Percentiles rank a stretch among this genome's conserved stretches.
These are phyloP conservation scores for Hiodon alosoides DNA, from an alignment of 2,113 vertebrate species.

Conservation along the genomic window DNA sequence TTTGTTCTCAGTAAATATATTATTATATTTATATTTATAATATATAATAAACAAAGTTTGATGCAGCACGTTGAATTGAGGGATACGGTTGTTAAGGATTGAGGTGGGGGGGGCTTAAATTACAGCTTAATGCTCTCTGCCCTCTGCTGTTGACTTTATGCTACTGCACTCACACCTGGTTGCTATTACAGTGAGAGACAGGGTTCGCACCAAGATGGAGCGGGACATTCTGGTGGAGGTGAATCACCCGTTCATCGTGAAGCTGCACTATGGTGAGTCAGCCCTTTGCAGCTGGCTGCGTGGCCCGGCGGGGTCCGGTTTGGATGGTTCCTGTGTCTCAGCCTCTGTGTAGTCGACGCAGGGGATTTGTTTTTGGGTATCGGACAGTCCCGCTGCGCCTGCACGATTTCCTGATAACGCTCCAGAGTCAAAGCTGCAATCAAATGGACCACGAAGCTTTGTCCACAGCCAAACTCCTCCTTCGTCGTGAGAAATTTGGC, in stretches of 20 bases:
- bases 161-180: conserved; percentile 5
- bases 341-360: background rate
- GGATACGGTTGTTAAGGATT: background rate
- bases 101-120: background rate
- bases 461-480: too few relatives aligned
- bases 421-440: too few relatives aligned
- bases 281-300: background rate
- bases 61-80: too few relatives aligned
- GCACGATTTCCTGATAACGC: too few relatives aligned
- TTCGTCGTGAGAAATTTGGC: too few relatives aligned
- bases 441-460: too few relatives aligned
- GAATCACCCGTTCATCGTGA: conserved; percentile 98
- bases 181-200: conserved; percentile 77
- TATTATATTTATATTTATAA: too few relatives aligned
- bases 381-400: background rate
- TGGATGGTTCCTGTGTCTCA: too few relatives aligned
- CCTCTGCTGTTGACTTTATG: conserved; percentile 44
- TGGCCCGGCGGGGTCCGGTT: too few relatives aligned
- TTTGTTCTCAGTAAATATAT: too few relatives aligned
- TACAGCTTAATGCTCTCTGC: conserved; percentile 21
- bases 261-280: conserved; percentile 93
- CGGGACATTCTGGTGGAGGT: conserved; percentile 97
- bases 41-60: too few relatives aligned
- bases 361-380: background rate
- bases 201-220: conserved; percentile 97